Conservation (phyloP, 2,113 vertebrate species). For the Apistogramma diplotaenia region DNA sequence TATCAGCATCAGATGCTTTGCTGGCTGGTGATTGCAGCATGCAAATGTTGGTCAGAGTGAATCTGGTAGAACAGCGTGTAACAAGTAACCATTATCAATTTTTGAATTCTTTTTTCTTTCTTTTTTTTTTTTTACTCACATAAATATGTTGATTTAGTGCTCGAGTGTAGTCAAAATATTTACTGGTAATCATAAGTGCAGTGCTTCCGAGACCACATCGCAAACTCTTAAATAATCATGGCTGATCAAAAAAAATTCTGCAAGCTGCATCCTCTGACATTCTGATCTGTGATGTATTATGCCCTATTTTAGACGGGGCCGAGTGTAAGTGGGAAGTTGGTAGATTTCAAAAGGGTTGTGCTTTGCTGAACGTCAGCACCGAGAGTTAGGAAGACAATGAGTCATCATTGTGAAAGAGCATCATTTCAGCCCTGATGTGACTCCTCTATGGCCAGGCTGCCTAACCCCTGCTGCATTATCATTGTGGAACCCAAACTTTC, state of each 20-base stretch:
- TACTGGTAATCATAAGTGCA: neutral
- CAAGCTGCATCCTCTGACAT: conserved; percentile 20
- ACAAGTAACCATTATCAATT: conserved; percentile 19
- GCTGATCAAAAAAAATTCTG: neutral
- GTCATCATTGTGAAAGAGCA: conserved; percentile 35
- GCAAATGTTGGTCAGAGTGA: conserved; percentile 21
- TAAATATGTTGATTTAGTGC: conserved; percentile 14
- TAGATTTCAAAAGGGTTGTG: conserved; percentile 17
- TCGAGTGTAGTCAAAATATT: conserved; percentile 19
- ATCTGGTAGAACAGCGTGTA: conserved; percentile 5
- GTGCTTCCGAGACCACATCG: neutral
- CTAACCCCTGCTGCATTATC: neutral
- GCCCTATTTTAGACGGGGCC: conserved; percentile 30
- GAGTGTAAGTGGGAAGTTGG: conserved; percentile 31
- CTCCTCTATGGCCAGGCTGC: neutral
- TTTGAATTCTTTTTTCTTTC: neutral
- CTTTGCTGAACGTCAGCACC: conserved; percentile 9
- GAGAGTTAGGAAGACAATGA: conserved; percentile 17
- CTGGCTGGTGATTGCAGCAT: conserved; percentile 28
- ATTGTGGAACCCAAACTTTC: conserved; percentile 10
- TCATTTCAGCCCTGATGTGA: conserved; percentile 9
- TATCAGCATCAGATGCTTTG: conserved; percentile 45
- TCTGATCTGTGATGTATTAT: conserved; percentile 10
- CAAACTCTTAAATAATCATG: conserved; percentile 6
- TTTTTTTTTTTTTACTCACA: neutral